Conservation (phyloP, 1,140 invertebrate genomes). For the Heliconius melpomene region DNA sequence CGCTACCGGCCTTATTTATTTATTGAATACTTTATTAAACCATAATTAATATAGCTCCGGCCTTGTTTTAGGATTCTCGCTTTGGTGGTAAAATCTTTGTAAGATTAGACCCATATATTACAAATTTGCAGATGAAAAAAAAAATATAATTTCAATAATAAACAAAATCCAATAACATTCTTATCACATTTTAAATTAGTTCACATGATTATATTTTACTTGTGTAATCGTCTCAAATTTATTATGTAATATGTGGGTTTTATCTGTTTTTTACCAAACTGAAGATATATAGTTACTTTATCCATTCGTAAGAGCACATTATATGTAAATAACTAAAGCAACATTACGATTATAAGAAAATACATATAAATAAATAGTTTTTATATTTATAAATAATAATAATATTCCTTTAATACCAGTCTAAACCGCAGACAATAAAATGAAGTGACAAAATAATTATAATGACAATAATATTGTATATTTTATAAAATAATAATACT, state of each 20-base stretch:
- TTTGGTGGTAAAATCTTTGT: too few relatives aligned
- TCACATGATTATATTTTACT: too few relatives aligned
- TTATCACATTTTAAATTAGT: too few relatives aligned
- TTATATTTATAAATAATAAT: background rate
- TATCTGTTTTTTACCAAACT: too few relatives aligned
- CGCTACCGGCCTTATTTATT: background rate
- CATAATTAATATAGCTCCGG: background rate
- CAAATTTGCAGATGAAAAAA: too few relatives aligned
- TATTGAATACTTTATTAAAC: too few relatives aligned
- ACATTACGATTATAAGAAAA: slow-evolving; percentile 5
- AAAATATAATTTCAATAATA: too few relatives aligned
- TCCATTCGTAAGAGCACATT: background rate
- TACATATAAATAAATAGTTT: slow-evolving; percentile 3
- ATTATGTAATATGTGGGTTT: too few relatives aligned
- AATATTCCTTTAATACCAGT: background rate
- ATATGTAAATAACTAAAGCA: slow-evolving; percentile 14
- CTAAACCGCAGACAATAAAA: slow-evolving; percentile 14
- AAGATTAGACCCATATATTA: too few relatives aligned
- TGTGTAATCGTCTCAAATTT: too few relatives aligned
- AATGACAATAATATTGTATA: slow-evolving; percentile 26
- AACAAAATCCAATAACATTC: too few relatives aligned
- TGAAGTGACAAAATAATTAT: background rate
- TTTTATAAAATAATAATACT: slow-evolving; percentile 24
- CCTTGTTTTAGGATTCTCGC: too few relatives aligned
- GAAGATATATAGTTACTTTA: background rate